Evolutionary conservation across 2,113 vertebrate genomes (phyloP).

Genomic region (Cathartes aura): DNA sequence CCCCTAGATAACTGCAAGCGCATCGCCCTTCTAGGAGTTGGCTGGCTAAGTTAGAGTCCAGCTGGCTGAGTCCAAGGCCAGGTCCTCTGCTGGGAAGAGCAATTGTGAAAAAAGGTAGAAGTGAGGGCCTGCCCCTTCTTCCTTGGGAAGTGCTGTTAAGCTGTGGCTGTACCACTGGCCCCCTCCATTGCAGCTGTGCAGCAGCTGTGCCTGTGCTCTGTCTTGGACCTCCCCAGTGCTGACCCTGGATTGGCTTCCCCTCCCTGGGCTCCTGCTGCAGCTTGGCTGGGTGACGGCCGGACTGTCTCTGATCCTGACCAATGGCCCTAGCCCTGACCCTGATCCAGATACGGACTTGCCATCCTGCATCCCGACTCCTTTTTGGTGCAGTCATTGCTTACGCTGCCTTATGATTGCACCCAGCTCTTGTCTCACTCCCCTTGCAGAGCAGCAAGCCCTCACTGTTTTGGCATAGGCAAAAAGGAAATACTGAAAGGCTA

Average conservation of each 20-base stretch:
- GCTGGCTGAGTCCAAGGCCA: background rate
- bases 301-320: background rate
- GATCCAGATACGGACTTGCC: rapidly evolving
- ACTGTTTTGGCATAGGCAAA: background rate
- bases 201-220: background rate
- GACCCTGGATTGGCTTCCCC: background rate
- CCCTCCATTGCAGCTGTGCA: rapidly evolving
- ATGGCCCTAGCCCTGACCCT: background rate
- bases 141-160: background rate
- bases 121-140: background rate
- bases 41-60: background rate
- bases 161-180: background rate
- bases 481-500: background rate
- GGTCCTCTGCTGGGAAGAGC: background rate
- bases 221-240: background rate
- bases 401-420: background rate
- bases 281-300: rapidly evolving
- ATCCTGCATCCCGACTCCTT: rapidly evolving
- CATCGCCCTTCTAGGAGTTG: background rate
- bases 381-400: background rate
- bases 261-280: background rate
- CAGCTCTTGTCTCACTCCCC: background rate
- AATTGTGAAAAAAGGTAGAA: background rate
- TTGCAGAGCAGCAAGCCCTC: background rate
- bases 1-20: rapidly evolving